phyloP scores from a whole-genome alignment of 2,888 invertebrate genomes.

The Orgyia antiqua region DNA sequence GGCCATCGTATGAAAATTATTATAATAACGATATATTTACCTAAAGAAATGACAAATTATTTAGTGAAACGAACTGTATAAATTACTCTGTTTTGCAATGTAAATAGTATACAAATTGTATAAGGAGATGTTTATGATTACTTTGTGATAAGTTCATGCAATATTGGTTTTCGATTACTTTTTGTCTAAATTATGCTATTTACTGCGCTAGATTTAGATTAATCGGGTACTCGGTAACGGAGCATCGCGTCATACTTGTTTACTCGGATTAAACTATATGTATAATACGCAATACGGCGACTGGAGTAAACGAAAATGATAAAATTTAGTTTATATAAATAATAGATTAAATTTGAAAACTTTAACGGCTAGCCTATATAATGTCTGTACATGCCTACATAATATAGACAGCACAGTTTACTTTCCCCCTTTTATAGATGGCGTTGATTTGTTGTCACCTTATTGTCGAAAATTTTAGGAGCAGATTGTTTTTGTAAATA shows the following conservation, averaged over 20 bases:
- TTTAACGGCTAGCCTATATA: slow-evolving; percentile 33
- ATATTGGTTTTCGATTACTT: slow-evolving; percentile 34
- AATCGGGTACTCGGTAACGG: slow-evolving; percentile 14
- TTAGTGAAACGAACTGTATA: slow-evolving; percentile 61
- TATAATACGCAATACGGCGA: slow-evolving; percentile 41
- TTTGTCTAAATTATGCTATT: slow-evolving; percentile 39
- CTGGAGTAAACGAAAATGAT: slow-evolving; percentile 31
- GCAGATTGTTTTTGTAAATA: slow-evolving; percentile 58
- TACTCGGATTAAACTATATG: slow-evolving; percentile 26
- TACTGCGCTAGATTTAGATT: slow-evolving; percentile 49
- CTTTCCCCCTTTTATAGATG: slow-evolving; percentile 4
- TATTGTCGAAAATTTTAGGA: slow-evolving; percentile 52
- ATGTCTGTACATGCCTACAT: slow-evolving; percentile 28
- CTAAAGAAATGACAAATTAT: slow-evolving; percentile 68
- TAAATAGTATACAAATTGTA: slow-evolving; percentile 68
- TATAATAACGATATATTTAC: slow-evolving; percentile 64
- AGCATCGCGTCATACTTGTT: slow-evolving; percentile 17
- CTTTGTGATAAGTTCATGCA: slow-evolving; percentile 68
- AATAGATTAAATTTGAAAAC: slow-evolving; percentile 33
- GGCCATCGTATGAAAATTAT: slow-evolving; percentile 66
- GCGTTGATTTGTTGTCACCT: slow-evolving; percentile 19
- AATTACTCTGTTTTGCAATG: slow-evolving; percentile 68
- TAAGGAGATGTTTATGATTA: slow-evolving; percentile 43
- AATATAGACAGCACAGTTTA: slow-evolving; percentile 11
- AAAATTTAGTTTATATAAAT: slow-evolving; percentile 43